Base-by-base conservation (phyloP, 2,888 invertebrate species). In the Rugalucina vietnamica region DNA sequence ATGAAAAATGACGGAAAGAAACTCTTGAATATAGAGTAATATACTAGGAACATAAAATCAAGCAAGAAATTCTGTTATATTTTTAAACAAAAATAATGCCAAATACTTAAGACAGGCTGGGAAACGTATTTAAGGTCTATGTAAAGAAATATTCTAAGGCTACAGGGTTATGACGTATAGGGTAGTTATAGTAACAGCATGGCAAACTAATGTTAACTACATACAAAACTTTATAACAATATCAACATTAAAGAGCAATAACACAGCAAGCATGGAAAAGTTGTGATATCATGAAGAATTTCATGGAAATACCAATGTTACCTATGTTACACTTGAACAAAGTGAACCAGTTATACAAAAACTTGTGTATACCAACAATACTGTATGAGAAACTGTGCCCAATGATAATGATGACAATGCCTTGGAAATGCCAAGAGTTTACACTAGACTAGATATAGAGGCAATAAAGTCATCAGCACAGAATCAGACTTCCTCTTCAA, bases 11-110 rank as follows among this genome's bases (percentile, higher is more conserved):
- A 65, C 32, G 24, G 24, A 34, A 65, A 65, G 34, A 65, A 60
- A 65, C 34, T 65, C 65, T 65, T 32, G 65, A 65, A 65, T 65
- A 65, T 18, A 65, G 29, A 65, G 65, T 65, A 34, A 65, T 32
- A 65, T 34, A 65, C 32, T 21, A 65, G 65, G 18, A 65, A 27
- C 8, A 27, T 1, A 65, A 32, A 65, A 8, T n/a, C 24, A 65
- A 65, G 29, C 65, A 65, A 65, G 29, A 65, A 65, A 65, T 18
- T 27, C 21, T 34, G 34, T 5, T 65, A 65, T 65, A 65, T 27
- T 32, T 34, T 65, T 34, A 43, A 65, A 65, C 34, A 34, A 65
- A 3, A 10, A 10, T 65, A 65, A 65, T 65, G 65, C 65, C 65
- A 65, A 65, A 60, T 60, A 29, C 24, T 27, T 27, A n/a, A 60